A percentile compares a stretch with the other conserved stretches of the same genome.
Conservation (phyloP, 1,140 invertebrate species). For the Drusus annulatus region DNA sequence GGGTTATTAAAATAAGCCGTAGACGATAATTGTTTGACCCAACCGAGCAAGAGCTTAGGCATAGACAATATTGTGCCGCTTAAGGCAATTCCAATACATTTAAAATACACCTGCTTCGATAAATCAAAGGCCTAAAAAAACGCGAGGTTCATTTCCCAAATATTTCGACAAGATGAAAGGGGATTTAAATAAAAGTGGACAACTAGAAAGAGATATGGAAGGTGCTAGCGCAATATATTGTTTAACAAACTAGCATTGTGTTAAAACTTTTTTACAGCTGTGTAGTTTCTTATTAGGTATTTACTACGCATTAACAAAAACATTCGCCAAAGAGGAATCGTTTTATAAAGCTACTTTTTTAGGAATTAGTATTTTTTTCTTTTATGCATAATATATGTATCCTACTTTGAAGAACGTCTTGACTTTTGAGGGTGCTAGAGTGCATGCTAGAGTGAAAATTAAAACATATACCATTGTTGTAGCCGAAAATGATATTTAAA, state of each 20-base stretch:
- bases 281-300: neutral
- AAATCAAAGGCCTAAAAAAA: constrained; percentile 30
- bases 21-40: constrained; percentile 34
- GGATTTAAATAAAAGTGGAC: constrained; percentile 7
- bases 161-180: neutral
- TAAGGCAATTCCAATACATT: constrained; percentile 23
- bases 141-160: neutral
- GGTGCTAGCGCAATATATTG: neutral
- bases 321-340: neutral
- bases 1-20: constrained; percentile 34
- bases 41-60: neutral
- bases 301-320: neutral
- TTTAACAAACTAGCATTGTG: neutral
- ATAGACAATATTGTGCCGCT: constrained; percentile 35
- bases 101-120: constrained; percentile 39
- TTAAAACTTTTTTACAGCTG: neutral
- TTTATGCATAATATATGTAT: too few species aligned
- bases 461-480: too few species aligned
- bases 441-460: too few species aligned
- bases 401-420: too few species aligned
- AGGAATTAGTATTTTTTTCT: too few species aligned
- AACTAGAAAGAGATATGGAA: neutral
- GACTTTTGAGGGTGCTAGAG: too few species aligned
- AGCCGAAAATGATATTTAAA: too few species aligned
- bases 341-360: too few species aligned